These are phyloP conservation scores for Lepisosteus osseus DNA, from an alignment of 2,113 vertebrate species.

Conservation along the genomic window DNA sequence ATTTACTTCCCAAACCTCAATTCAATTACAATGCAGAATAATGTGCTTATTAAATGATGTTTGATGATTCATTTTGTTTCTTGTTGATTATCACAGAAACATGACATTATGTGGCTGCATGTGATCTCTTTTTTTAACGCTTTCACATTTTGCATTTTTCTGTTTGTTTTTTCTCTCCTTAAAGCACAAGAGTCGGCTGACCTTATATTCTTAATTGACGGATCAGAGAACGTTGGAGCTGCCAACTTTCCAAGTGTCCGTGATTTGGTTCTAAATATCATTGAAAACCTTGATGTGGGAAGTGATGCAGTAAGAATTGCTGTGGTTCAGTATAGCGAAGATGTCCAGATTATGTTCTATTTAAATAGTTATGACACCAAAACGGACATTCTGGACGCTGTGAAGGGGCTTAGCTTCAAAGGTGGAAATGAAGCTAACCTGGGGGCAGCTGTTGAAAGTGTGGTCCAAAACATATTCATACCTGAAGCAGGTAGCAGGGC, in stretches of 20 bases:
- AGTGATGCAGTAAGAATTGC: constrained; percentile 82
- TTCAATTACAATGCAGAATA: constrained; percentile 93
- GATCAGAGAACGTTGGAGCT: constrained; percentile 94
- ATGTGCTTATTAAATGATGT: constrained; percentile 56
- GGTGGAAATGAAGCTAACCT: constrained; percentile 82
- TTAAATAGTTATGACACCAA: constrained; percentile 83
- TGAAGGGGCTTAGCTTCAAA: constrained; percentile 74
- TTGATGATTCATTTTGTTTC: constrained; percentile 71
- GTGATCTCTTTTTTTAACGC: constrained; percentile 74
- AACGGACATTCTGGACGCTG: constrained; percentile 72
- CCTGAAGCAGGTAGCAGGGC: constrained; percentile 81
- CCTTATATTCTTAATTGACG: constrained; percentile 98
- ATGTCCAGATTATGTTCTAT: constrained; percentile 79
- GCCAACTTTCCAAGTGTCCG: constrained; percentile 83
- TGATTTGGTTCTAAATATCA: constrained; percentile 87
- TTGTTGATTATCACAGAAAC: constrained; percentile 76
- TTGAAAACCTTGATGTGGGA: constrained; percentile 86
- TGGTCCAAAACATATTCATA: constrained; percentile 79
- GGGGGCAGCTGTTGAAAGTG: constrained; percentile 83
- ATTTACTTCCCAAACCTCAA: constrained; percentile 46
- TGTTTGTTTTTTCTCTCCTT: constrained; percentile 63
- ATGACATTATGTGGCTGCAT: constrained; percentile 72
- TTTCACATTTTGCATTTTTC: constrained; percentile 90
- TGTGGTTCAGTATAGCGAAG: constrained; percentile 81
- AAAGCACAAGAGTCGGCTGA: constrained; percentile 95